Conservation (phyloP, 2,113 vertebrate genomes). For the Willisornis vidua region DNA sequence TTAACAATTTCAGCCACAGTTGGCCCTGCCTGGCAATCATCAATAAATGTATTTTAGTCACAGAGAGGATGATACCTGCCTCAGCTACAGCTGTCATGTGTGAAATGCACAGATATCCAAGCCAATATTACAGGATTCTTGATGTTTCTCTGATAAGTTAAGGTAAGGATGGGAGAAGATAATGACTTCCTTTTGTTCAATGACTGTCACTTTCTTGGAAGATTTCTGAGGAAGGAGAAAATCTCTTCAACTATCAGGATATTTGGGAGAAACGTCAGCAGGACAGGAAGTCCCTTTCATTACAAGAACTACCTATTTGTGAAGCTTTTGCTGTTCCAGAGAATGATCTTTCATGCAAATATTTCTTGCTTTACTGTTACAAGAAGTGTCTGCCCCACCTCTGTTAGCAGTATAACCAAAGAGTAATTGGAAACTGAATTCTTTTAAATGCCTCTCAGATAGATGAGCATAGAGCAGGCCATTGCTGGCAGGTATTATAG, state of each 20-base stretch:
- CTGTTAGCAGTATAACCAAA: not conserved
- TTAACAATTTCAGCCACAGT: not conserved
- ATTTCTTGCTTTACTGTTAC: not conserved
- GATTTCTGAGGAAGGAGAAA: not conserved
- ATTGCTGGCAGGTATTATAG: not conserved
- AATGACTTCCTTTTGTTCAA: not conserved
- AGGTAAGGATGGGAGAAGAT: not conserved
- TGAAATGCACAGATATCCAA: not conserved
- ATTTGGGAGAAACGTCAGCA: not conserved
- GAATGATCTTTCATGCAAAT: not conserved
- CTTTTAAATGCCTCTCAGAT: not conserved
- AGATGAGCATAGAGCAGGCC: not conserved
- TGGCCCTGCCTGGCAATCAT: not conserved
- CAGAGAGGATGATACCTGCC: not conserved
- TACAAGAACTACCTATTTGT: not conserved
- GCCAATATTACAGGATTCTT: not conserved
- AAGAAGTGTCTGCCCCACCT: not conserved
- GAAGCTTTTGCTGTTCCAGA: not conserved
- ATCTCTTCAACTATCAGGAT: not conserved
- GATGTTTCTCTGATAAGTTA: not conserved
- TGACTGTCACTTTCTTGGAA: not conserved
- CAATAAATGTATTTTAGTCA: not conserved
- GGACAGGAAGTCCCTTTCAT: not conserved
- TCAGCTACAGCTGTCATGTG: not conserved
- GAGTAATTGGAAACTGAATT: not conserved